A percentile compares a stretch with the other conserved stretches of the same genome.
Conservation (phyloP, 1,140 invertebrate species). For the Sipha flava region DNA sequence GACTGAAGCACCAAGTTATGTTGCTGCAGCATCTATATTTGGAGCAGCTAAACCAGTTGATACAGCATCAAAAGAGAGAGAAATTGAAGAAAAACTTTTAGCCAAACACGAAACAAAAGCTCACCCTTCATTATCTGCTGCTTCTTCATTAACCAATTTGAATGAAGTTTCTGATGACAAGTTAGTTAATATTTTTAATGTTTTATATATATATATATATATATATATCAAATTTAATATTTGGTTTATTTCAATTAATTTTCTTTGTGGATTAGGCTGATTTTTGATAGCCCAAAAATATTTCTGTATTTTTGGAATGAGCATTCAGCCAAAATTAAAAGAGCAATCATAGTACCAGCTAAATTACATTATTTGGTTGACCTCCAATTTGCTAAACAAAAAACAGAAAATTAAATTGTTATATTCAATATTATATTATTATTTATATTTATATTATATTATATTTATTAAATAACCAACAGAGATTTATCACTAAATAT, state of each 20-base stretch:
- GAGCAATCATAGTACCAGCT: not conserved
- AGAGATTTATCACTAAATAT: too few relatives aligned
- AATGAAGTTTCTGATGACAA: conserved; percentile 43
- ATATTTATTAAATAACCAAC: too few relatives aligned
- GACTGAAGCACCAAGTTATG: conserved; percentile 42
- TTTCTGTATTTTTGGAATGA: conserved; percentile 17
- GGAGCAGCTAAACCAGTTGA: conserved; percentile 89
- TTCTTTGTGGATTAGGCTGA: not conserved
- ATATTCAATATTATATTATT: too few relatives aligned
- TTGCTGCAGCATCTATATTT: conserved; percentile 64
- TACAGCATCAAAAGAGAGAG: conserved; percentile 69
- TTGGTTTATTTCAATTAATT: too few relatives aligned
- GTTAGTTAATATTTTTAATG: not conserved
- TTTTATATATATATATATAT: too few relatives aligned
- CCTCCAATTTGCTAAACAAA: not conserved
- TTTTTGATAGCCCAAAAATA: conserved; percentile 15
- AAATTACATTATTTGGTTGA: not conserved
- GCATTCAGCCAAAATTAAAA: conserved; percentile 7
- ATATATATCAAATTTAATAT: too few relatives aligned
- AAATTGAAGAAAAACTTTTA: conserved; percentile 52
- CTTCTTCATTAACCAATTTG: conserved; percentile 43
- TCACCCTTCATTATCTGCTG: conserved; percentile 48
- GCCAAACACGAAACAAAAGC: conserved; percentile 40
- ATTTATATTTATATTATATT: too few relatives aligned
- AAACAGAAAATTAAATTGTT: too few relatives aligned